A percentile compares a stretch with the other conserved stretches of the same genome.
Evolutionary conservation across 1,140 invertebrate species (phyloP).

Genomic region (Papilio xuthus): DNA sequence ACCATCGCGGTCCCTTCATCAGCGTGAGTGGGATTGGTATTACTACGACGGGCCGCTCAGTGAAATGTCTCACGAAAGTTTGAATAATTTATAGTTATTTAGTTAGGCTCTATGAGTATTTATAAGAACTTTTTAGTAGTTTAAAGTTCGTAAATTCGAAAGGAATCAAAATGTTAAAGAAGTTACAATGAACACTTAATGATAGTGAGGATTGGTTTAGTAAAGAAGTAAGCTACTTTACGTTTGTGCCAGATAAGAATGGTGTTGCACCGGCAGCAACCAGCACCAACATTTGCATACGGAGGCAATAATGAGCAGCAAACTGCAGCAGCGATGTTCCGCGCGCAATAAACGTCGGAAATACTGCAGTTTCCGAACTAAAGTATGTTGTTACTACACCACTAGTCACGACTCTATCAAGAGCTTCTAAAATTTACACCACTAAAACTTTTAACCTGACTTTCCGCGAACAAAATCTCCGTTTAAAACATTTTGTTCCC

Average conservation of each 20-base stretch:
- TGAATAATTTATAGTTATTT: background rate
- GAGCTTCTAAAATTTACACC: background rate
- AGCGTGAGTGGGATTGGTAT: no score
- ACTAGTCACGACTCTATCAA: constrained; percentile 14
- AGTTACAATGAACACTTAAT: background rate
- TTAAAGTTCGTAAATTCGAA: background rate
- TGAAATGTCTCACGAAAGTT: no score
- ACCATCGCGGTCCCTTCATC: no score
- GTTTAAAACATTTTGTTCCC: no score
- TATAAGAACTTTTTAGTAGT: background rate
- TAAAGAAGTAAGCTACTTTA: background rate
- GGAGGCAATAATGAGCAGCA: constrained; percentile 1
- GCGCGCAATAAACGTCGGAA: constrained; percentile 22
- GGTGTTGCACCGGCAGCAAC: background rate
- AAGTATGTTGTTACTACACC: background rate
- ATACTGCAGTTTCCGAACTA: constrained; percentile 19
- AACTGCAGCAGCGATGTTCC: constrained; percentile 15
- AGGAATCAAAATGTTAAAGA: background rate
- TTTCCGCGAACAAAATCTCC: no score
- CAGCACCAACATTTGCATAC: constrained; percentile 22
- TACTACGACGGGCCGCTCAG: no score
- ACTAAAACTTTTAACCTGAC: background rate
- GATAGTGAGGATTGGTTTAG: background rate
- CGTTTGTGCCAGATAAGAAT: background rate
- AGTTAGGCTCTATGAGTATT: background rate